These are phyloP conservation scores for Myotis yumanensis DNA, from an alignment of 2,113 vertebrate genomes.

Conservation along the genomic window DNA sequence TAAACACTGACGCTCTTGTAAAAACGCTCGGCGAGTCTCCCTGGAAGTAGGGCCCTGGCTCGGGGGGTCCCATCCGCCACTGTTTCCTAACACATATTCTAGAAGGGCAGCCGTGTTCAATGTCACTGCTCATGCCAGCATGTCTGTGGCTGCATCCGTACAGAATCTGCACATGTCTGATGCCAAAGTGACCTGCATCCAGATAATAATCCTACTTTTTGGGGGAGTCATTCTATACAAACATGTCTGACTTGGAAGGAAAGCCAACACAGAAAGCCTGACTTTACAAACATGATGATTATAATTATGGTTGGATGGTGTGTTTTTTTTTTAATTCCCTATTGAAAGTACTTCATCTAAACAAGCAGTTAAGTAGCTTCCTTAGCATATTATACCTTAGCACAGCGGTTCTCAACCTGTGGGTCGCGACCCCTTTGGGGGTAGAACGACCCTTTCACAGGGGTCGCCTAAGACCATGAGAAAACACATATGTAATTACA, in stretches of 20 bases:
- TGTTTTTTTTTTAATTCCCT: background rate
- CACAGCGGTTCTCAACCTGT: too few species aligned
- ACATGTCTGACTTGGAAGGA: constrained; percentile 28
- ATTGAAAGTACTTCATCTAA: background rate
- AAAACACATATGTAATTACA: too few species aligned
- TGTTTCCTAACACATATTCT: background rate
- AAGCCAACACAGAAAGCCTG: background rate
- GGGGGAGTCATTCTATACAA: background rate
- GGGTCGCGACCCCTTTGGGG: too few species aligned
- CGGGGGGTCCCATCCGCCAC: background rate
- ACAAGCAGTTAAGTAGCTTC: background rate
- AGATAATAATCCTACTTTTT: background rate
- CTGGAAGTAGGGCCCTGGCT: constrained; percentile 27
- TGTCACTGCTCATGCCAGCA: background rate
- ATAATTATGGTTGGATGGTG: background rate
- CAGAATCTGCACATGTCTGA: background rate
- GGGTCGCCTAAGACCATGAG: too few species aligned
- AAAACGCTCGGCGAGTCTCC: constrained; percentile 38
- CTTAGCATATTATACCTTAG: background rate
- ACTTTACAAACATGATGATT: constrained; percentile 16
- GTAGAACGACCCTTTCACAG: too few species aligned
- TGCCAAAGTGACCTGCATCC: background rate
- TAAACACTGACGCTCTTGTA: constrained; percentile 69
- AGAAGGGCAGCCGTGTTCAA: background rate
- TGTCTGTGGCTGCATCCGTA: background rate